Evolutionary conservation across 2,888 invertebrate species (phyloP).

Genomic region (Epistrophella euchroma): DNA sequence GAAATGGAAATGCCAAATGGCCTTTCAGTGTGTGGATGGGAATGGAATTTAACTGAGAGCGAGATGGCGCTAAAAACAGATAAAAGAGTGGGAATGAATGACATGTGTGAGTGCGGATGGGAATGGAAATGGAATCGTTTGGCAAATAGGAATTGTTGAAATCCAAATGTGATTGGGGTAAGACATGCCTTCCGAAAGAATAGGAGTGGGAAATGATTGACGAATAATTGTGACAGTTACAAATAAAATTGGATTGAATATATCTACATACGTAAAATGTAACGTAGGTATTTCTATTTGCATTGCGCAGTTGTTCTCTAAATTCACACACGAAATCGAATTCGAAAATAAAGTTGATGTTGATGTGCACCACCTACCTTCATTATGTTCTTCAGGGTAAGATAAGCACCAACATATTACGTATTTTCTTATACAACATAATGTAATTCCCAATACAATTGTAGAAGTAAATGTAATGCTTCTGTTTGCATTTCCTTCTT

Average conservation of each 20-base stretch:
- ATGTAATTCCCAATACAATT: slow-evolving; percentile 6
- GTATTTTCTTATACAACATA: not conserved
- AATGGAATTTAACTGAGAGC: slow-evolving; percentile 71
- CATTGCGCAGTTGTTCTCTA: slow-evolving; percentile 44
- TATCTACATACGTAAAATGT: not conserved
- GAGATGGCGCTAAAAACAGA: slow-evolving; percentile 60
- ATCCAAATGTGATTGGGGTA: slow-evolving; percentile 66
- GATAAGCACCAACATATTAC: not conserved
- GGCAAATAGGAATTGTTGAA: slow-evolving; percentile 75
- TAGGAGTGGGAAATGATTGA: slow-evolving; percentile 19
- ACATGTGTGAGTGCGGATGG: slow-evolving; percentile 74
- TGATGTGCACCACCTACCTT: not conserved
- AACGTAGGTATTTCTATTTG: slow-evolving; percentile 33
- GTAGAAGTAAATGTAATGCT: not conserved
- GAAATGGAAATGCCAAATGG: slow-evolving; percentile 70
- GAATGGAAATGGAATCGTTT: slow-evolving; percentile 75
- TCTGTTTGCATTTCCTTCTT: slow-evolving; percentile 16
- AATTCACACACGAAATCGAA: slow-evolving; percentile 24
- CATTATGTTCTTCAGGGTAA: not conserved
- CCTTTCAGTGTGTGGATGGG: slow-evolving; percentile 57
- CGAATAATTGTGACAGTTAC: slow-evolving; percentile 41
- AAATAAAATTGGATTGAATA: slow-evolving; percentile 14
- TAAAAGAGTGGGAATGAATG: slow-evolving; percentile 43
- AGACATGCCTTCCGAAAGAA: not conserved
- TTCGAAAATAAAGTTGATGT: not conserved